Evolutionary conservation across 92 coral and sea anemone genomes (phyloP), one percentile per base, ranked within the genome.

Genomic region (Galaxea fascicularis): DNA sequence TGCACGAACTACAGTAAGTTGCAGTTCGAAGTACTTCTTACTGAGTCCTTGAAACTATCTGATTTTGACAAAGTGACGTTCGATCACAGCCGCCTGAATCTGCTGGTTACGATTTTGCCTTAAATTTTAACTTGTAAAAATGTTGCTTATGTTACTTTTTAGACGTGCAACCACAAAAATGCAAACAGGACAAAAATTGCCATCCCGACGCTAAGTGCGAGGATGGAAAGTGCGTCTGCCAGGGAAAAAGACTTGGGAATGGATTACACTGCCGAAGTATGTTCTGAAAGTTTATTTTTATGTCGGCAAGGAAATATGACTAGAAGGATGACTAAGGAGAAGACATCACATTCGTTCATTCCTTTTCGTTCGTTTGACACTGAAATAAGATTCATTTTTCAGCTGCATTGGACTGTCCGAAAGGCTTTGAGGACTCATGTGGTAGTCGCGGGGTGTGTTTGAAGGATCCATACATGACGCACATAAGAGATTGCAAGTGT

Each of bases 261-360:
- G 80, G 80, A 35, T 16, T 5, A 39, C 57, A n/a, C 64, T 76
- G 80, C 21, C 80, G 80, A 29, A 46, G 80, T 76, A 35, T 12
- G 80, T 41, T 8, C 8, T 51, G 20, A 21, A 35, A 35, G 41
- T 35, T 35, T 35, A 2, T 2, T 35, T 35, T 35, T 35, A 35
- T 35, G 41, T 35, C 6, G 2, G n/a, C n/a, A n/a, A n/a, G n/a
- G n/a, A n/a, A n/a, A n/a, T n/a, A n/a, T n/a, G n/a, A n/a, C 41
- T 6, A 35, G 41, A 6, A 35, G 41, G 41, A 2, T 2, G 41
- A 35, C 41, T 6, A 35, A 35, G 6, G 41, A 6, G 41, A 35
- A 35, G 41, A 35, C 2, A 35, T 35, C 41, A 35, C 41, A 3
- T 49, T 10, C 54, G 15, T 49, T 49, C 10, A 49, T 49, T 49